Evolutionary conservation across 2,113 vertebrate genomes (phyloP), one percentile per base, ranked within the genome.

Genomic region (Conger conger): DNA sequence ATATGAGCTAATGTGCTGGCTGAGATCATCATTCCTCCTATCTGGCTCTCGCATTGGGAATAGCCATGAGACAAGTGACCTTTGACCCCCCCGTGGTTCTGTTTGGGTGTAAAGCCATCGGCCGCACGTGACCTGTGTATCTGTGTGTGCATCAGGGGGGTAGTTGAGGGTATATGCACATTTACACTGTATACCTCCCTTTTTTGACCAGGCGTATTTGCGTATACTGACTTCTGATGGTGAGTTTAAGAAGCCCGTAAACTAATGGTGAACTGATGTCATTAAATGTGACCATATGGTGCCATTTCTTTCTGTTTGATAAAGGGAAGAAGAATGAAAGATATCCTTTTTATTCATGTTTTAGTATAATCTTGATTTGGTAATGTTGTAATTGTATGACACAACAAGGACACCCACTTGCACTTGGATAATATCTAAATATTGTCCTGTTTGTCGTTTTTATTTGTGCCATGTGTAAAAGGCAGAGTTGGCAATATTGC

Each of bases 401-500:
- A 73, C 27, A 4, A 27, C 23, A 63, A 63, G 23, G 57, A 63
- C n/a, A 33, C 68, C 5, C 3, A 73, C 4, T 30, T 68, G 27
- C 60, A n/a, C 27, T 73, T 73, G 33, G 30, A 33, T 73, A 73
- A 73, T 73, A 73, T 27, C 23, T 27, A 63, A 63, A 73, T 73
- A 73, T 73, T 73, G 30, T 3, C 68, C n/a, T 2, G 1, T 73
- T n/a, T 73, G n/a, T 73, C n/a, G 33, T n/a, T n/a, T 73, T 73
- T 73, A 33, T 73, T 73, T 77, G 76, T 54, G 23, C 23, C 17
- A 37, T 53, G 17, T 80, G 40, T 42, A 80, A 42, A 18, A 42
- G 27, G 38, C 42, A 17, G 81, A 27, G 81, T 17, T 82, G 54
- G 36, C 81, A 63, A 57, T 82, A 23, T 53, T 50, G 42, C 86